Conservation (phyloP, 2,113 vertebrate genomes). For the Sarotherodon lohbergeri region DNA sequence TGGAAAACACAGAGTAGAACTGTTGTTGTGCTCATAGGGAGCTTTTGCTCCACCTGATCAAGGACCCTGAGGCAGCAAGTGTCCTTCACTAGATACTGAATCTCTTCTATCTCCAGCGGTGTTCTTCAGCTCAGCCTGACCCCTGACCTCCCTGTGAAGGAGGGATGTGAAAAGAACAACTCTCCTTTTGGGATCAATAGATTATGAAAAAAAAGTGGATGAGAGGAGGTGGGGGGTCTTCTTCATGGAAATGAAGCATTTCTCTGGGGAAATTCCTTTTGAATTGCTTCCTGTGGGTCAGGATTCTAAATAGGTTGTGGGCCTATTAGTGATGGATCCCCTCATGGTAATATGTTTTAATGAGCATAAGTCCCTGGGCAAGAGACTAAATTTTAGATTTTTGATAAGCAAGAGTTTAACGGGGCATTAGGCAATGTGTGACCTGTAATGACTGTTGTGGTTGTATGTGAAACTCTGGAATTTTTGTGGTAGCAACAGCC, state of each 20-base stretch:
- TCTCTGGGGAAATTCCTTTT: conserved; percentile 36
- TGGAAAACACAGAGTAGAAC: neutral
- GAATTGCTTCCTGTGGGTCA: conserved; percentile 22
- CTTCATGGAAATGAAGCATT: conserved; percentile 31
- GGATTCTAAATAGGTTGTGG: conserved; percentile 42
- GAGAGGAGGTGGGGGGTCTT: neutral
- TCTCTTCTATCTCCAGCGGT: neutral
- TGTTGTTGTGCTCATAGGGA: neutral
- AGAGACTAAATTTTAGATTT: neutral
- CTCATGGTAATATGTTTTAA: conserved; percentile 50
- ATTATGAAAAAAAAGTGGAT: conserved; percentile 1
- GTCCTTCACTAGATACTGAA: neutral
- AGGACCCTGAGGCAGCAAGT: neutral
- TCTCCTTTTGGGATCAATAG: conserved; percentile 8
- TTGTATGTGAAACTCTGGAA: neutral
- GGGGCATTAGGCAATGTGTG: neutral
- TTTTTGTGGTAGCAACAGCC: neutral
- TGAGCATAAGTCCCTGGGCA: conserved; percentile 38
- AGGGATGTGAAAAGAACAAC: neutral
- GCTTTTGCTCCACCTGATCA: neutral
- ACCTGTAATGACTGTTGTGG: neutral
- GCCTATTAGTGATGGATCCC: conserved; percentile 40
- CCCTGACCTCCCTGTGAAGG: conserved; percentile 5
- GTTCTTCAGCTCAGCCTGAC: neutral
- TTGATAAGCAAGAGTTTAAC: neutral